Evolutionary conservation across 2,888 invertebrate genomes (phyloP), one percentile per base, ranked within the genome.

Genomic region (Yponomeuta cagnagella): DNA sequence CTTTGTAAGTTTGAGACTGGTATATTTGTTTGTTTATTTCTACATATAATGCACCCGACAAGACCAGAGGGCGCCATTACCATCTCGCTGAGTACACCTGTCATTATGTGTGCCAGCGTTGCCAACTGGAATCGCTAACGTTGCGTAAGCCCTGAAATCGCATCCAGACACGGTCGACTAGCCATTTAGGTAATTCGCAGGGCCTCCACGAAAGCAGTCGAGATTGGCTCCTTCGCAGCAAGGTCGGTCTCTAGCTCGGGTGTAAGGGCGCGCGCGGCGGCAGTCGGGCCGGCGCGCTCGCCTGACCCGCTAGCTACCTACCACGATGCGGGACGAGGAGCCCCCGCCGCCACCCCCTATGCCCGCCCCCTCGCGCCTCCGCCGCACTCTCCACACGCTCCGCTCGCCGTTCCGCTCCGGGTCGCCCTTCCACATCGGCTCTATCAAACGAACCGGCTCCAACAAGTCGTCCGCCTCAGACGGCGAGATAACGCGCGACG

Each of bases 351-450:
- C 79, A 77, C 74, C 80, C 77, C 76, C 78, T 75, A 70, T 77
- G 74, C 78, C 78, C 73, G 79, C 79, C 75, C 84, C 88, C 74
- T 90, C 91, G 77, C 90, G 90, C 75, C 86, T 93, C 76, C 89
- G 88, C 75, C 90, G 89, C 77, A 90, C 90, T 78, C 86, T 93
- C 77, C 87, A 87, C 82, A 81, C 92, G 83, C 85, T 93, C 72
- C 88, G 92, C 77, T 84, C 90, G 76, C 90, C 92, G 81, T 92
- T 93, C 85, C 90, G 91, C 79, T 85, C 87, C 84, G 87, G 86
- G 77, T 90, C 92, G 87, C 89, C 90, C 87, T 92, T 92, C 89
- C 90, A 92, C 85, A 85, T 92, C 82, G 89, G 87, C 76, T 82
- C 90, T 82, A 81, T 87, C 83, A 88, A 87, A 82, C 90, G 90